Base-by-base conservation (phyloP, 2,113 vertebrate species). In the Spea bombifrons region DNA sequence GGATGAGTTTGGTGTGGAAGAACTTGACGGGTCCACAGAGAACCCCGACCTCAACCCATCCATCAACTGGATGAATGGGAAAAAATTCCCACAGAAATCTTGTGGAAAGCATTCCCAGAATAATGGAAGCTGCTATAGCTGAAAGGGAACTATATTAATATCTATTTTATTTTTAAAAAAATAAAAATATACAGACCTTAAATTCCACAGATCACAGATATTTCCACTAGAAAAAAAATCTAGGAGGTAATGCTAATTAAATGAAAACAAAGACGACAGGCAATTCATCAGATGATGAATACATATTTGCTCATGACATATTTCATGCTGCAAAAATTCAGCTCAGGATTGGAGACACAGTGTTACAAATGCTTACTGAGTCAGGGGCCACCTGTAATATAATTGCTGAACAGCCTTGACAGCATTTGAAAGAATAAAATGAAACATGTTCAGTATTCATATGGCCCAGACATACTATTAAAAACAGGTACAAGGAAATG, bases 241-340 rank as follows among this genome's bases (percentile, higher is more conserved):
- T 70, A 5, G 43, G 53, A 68, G 66, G 44, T 77, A 77, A 77
- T 77, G 66, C 75, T 77, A 77, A 77, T 77, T 77, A 77, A 77
- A 77, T 77, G 75, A 73, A 79, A 73, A 79, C 70, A 73, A 66
- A 73, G 50, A 73, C 73, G 70, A 73, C 70, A 73, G 77, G 70
- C 77, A 79, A 73, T 79, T 79, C 77, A 79, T 79, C 77, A 79
- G 77, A 66, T 66, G 63, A 79, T 79, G 70, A 73, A 79, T 79
- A 66, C 77, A 66, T 79, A 79, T 79, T 79, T 79, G 70, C 63
- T 65, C 63, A 55, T 73, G 70, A 79, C 77, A 79, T 79, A 67
- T 79, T 79, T 72, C 44, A 73, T 79, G 57, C 68, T 45, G 61
- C 47, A 72, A 66, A 65, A 46, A 65, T 72, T 78, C 47, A 55